Evolutionary conservation across 35 echinoderm and acorn worm genomes (phyloP).

Genomic region (Anneissia japonica): DNA sequence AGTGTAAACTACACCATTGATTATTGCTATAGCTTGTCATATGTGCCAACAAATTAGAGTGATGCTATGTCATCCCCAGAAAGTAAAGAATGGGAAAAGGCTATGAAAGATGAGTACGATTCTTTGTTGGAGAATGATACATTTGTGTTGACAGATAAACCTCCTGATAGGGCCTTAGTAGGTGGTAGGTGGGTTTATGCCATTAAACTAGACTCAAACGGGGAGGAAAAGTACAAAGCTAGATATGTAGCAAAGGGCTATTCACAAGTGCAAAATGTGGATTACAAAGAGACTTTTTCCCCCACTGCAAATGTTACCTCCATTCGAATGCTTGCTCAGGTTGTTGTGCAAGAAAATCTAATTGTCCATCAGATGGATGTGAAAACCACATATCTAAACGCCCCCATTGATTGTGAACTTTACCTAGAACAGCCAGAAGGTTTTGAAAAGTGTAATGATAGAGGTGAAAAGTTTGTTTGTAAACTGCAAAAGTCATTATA

Average conservation of each 20-base stretch:
- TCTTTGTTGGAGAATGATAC: conserved; percentile 22
- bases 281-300: conserved; percentile 52
- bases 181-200: conserved; percentile 18
- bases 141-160: conserved; percentile 1
- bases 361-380: neutral
- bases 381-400: neutral
- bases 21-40: conserved; percentile 11
- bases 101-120: conserved; percentile 27
- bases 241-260: conserved; percentile 37
- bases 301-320: conserved; percentile 37
- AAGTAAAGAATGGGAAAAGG: neutral
- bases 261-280: conserved; percentile 6
- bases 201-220: conserved; percentile 27
- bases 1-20: too few relatives aligned
- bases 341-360: too few relatives aligned
- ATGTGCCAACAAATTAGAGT: conserved; percentile 11
- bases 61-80: neutral
- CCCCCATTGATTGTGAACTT: neutral
- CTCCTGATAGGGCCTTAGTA: conserved; percentile 21
- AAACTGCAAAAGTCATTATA: too few relatives aligned
- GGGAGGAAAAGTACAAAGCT: conserved; percentile 4
- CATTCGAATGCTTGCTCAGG: too few relatives aligned
- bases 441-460: neutral
- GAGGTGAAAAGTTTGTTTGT: neutral
- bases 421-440: neutral